Base-by-base conservation (phyloP, 2,113 vertebrate species). In the Eudyptes chrysolophus region DNA sequence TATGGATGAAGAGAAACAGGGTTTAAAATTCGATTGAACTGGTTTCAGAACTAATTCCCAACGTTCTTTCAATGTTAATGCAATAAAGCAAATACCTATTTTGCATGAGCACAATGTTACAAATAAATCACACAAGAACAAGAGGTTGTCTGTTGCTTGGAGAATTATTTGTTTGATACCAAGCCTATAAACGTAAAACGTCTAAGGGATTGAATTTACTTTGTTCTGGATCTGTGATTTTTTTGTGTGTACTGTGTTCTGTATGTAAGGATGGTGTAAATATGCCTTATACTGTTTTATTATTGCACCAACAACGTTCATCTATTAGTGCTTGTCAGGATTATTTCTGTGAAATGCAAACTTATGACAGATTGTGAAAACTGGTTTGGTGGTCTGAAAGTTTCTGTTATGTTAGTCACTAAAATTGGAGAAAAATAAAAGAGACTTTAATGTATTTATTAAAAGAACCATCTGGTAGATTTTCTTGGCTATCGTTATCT, bases 71-170 rank as follows among this genome's bases (percentile, higher is more conserved):
- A 97, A 94, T 98, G 98, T 98, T 98, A 98, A 97, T 88, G 95
- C 97, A 98, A 98, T 98, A 98, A 98, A 98, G 93, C 91, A 97
- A 97, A 97, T 97, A 97, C 97, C 97, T 98, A 78, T 98, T 98
- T 98, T 98, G 98, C 98, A 98, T 98, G 98, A 98, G 92, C 96
- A 98, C 96, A 98, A 95, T 97, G 92, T 98, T 97, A 96, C 97
- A 97, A 97, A 96, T 97, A 97, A 98, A 97, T 97, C 95, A 98
- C 97, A 97, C 78, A 90, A 96, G 97, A 94, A 80, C 96, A 97
- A 93, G 92, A 97, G 96, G 84, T 97, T 93, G 70, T 97, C 93
- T 97, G 85, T 97, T 97, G 94, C 97, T 98, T 98, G 97, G 97
- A 97, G 98, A 96, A 97, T 97, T 97, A 93, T 79, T 92, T 88